A percentile compares a stretch with the other conserved stretches of the same genome.
These are phyloP conservation scores for Melanostoma scalare DNA, from an alignment of 2,888 invertebrate genomes.

Conservation along the genomic window DNA sequence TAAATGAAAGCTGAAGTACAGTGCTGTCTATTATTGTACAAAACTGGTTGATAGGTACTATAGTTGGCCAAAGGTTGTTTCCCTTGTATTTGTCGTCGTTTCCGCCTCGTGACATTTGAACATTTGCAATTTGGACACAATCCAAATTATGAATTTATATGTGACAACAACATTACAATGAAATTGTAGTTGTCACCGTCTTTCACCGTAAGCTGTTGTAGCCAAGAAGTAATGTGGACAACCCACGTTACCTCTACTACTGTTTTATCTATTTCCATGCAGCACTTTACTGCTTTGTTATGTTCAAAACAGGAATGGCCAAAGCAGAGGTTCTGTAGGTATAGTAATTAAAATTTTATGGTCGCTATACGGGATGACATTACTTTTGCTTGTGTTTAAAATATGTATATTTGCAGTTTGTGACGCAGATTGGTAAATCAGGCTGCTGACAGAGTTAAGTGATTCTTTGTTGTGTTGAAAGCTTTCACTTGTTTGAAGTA, in stretches of 20 bases:
- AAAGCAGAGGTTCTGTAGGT: too few species aligned
- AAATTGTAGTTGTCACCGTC: background rate
- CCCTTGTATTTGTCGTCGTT: slow-evolving; percentile 52
- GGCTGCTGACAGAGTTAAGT: too few species aligned
- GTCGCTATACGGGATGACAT: too few species aligned
- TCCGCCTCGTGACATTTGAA: slow-evolving; percentile 53
- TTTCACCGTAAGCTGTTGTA: slow-evolving; percentile 5
- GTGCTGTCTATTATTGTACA: slow-evolving; percentile 1
- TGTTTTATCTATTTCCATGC: background rate
- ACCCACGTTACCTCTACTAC: background rate
- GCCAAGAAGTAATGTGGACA: slow-evolving; percentile 8
- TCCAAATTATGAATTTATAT: slow-evolving; percentile 66
- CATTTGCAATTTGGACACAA: slow-evolving; percentile 59
- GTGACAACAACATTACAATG: slow-evolving; percentile 12
- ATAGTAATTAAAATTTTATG: too few species aligned
- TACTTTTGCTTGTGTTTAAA: too few species aligned
- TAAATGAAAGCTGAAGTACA: slow-evolving; percentile 41
- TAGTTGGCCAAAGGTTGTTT: slow-evolving; percentile 13
- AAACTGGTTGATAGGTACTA: background rate
- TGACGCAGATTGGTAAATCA: too few species aligned
- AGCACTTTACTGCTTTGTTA: background rate
- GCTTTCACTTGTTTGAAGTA: too few species aligned
- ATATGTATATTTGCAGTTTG: too few species aligned
- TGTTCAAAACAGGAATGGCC: too few species aligned
- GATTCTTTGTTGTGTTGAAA: too few species aligned